These are phyloP conservation scores for Sycophila texana DNA, from an alignment of 2,888 invertebrate species.

Conservation along the genomic window DNA sequence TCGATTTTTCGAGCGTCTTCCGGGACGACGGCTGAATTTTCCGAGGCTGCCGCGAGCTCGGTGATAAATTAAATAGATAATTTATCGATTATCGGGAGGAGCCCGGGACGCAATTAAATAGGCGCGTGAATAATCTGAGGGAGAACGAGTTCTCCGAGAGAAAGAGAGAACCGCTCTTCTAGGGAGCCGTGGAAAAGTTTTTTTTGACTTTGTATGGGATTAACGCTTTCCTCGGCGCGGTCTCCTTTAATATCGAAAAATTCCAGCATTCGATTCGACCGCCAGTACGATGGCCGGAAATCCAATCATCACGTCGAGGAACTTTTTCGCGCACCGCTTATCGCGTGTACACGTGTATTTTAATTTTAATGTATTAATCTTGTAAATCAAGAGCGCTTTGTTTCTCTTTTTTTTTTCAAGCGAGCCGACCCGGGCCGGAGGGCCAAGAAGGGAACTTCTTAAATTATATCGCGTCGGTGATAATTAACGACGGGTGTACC, in stretches of 20 bases:
- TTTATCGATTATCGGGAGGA: slow-evolving; percentile 52
- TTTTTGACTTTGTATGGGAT: neutral
- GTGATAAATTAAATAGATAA: slow-evolving; percentile 57
- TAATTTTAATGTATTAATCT: slow-evolving; percentile 31
- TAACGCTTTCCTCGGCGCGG: too few species aligned
- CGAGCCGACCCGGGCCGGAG: neutral
- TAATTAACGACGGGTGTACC: slow-evolving; percentile 49
- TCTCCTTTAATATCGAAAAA: too few species aligned
- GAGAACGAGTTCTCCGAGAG: slow-evolving; percentile 32
- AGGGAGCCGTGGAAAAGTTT: slow-evolving; percentile 5
- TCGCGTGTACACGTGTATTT: neutral
- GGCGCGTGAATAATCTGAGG: slow-evolving; percentile 44
- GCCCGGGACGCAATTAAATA: slow-evolving; percentile 41
- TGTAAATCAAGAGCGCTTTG: slow-evolving; percentile 19
- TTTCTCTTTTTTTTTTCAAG: neutral
- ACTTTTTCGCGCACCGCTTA: neutral
- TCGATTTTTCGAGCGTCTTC: slow-evolving; percentile 35
- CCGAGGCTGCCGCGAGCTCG: neutral
- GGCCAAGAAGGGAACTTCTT: slow-evolving; percentile 4
- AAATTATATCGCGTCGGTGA: slow-evolving; percentile 27
- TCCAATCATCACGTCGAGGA: too few species aligned
- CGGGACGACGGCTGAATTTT: slow-evolving; percentile 42
- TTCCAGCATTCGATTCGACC: too few species aligned
- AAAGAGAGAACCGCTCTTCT: neutral
- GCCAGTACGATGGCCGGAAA: too few species aligned